These are phyloP conservation scores for Pterocles gutturalis DNA, from an alignment of 2,113 vertebrate species.

Conservation along the genomic window DNA sequence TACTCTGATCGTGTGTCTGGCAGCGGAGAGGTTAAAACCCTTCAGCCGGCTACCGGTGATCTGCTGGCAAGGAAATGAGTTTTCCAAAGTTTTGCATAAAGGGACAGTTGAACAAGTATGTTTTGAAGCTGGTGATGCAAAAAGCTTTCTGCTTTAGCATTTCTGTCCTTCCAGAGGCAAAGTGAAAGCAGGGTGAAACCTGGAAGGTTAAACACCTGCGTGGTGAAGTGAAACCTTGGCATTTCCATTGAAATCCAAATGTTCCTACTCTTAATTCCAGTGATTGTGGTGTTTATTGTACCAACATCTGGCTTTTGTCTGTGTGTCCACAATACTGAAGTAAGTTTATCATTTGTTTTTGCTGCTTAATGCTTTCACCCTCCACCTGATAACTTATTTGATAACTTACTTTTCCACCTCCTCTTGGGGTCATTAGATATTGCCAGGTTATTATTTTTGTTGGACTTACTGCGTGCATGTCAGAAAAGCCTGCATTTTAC, in stretches of 20 bases:
- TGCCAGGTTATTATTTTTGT: neutral
- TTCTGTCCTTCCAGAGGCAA: neutral
- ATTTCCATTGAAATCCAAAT: neutral
- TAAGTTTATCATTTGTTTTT: conserved; percentile 19
- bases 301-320: conserved; percentile 45
- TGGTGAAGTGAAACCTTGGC: neutral
- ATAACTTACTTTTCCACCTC: neutral
- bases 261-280: neutral
- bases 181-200: neutral
- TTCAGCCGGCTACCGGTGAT: neutral
- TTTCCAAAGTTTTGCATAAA: neutral
- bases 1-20: neutral
- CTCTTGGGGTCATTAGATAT: neutral
- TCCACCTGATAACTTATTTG: neutral
- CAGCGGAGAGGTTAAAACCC: neutral
- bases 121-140: neutral
- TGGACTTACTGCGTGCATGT: neutral
- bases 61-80: conserved; percentile 8
- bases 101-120: neutral
- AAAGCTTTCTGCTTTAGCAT: neutral
- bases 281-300: neutral
- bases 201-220: neutral
- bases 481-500: neutral
- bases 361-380: neutral
- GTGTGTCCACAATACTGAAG: neutral